These are phyloP conservation scores for Stomatorhinus walkeri DNA, from an alignment of 2,797 vertebrate genomes.

Conservation along the genomic window DNA sequence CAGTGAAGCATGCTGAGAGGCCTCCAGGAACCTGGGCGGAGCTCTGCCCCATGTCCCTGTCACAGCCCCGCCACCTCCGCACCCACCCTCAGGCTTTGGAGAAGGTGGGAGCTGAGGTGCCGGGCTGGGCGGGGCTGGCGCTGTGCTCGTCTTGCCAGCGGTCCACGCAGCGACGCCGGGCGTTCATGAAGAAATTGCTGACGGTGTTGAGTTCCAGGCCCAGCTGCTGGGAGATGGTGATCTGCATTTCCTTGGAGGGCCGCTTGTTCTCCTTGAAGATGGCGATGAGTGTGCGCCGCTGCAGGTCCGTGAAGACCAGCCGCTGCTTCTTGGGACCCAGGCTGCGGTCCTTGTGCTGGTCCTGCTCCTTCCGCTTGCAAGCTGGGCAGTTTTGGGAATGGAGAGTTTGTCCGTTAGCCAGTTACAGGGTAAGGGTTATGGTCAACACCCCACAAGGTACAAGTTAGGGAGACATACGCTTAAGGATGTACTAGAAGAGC, in stretches of 20 bases:
- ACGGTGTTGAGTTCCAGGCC: constrained; percentile 93
- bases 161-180: constrained; percentile 85
- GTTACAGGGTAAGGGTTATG: neutral
- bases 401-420: neutral
- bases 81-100: constrained; percentile 51
- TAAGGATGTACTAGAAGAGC: neutral
- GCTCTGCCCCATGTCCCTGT: constrained; percentile 8
- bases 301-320: constrained; percentile 97
- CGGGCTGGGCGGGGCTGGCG: constrained; percentile 63
- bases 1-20: neutral
- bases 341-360: constrained; percentile 79
- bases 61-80: neutral
- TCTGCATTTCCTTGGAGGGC: constrained; percentile 96
- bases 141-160: constrained; percentile 82
- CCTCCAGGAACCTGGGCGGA: neutral
- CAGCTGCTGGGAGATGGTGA: constrained; percentile 96
- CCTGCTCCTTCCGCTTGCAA: constrained; percentile 96
- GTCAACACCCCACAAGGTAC: neutral
- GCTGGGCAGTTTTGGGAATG: constrained; percentile 51
- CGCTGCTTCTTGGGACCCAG: constrained; percentile 95
- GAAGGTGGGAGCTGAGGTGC: constrained; percentile 76
- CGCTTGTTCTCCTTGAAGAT: constrained; percentile 98
- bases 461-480: neutral
- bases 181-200: constrained; percentile 99
- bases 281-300: constrained; percentile 91